Percentiles rank a stretch among this genome's conserved stretches.
phyloP scores from a whole-genome alignment of 92 coral and sea anemone genomes.

The Paragorgia papillata region DNA sequence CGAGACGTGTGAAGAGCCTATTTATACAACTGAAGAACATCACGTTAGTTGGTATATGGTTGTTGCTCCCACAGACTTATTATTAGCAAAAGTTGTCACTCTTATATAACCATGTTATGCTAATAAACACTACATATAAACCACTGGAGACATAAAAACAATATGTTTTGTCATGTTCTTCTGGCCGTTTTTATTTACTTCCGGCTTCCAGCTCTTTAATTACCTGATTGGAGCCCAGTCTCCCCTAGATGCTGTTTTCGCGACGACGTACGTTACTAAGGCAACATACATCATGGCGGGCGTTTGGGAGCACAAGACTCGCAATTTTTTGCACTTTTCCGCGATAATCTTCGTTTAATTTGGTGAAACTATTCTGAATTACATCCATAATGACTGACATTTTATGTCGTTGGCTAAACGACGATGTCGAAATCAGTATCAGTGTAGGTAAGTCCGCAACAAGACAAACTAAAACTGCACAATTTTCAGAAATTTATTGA shows the following conservation, averaged over 20 bases:
- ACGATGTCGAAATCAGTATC: constrained; percentile 84
- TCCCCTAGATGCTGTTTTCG: background rate
- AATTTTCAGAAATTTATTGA: background rate
- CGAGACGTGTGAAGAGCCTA: background rate
- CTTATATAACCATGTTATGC: background rate
- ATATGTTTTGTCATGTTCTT: too few relatives aligned
- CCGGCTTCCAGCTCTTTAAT: background rate
- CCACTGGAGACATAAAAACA: background rate
- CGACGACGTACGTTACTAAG: constrained; percentile 16
- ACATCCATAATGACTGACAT: constrained; percentile 83
- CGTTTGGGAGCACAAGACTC: background rate
- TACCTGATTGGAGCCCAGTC: background rate
- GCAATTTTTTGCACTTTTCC: background rate
- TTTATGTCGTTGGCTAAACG: constrained; percentile 96
- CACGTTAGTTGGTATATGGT: background rate
- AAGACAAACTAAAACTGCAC: too few relatives aligned
- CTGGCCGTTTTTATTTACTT: background rate
- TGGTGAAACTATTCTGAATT: constrained; percentile 21
- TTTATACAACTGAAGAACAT: background rate
- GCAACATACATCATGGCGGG: constrained; percentile 40
- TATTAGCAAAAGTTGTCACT: background rate
- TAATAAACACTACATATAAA: background rate
- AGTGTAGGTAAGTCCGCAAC: constrained; percentile 67
- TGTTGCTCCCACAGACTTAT: background rate
- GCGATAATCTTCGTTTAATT: background rate